These are phyloP conservation scores for Gerosis bhagava DNA, from an alignment of 2,888 invertebrate genomes.

Conservation along the genomic window DNA sequence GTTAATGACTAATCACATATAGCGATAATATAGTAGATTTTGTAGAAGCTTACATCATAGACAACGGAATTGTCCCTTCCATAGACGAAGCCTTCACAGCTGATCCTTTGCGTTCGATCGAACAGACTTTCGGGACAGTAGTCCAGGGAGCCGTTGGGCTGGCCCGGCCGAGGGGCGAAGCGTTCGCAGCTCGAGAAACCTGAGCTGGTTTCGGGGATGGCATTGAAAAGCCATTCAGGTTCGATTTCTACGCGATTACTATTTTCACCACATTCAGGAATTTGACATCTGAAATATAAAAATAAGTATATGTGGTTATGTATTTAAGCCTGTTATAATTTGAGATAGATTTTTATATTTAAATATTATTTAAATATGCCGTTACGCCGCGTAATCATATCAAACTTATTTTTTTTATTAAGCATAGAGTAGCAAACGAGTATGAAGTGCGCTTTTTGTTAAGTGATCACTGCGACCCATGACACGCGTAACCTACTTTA, in stretches of 20 bases:
- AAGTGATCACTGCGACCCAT: no score
- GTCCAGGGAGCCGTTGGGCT: conserved; percentile 44
- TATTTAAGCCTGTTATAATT: no score
- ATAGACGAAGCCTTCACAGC: conserved; percentile 57
- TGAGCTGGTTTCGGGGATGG: conserved; percentile 55
- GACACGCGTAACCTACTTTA: no score
- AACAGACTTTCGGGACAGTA: conserved; percentile 55
- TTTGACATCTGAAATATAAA: conserved; percentile 59
- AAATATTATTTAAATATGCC: no score
- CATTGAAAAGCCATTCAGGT: conserved; percentile 67
- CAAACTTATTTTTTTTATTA: no score
- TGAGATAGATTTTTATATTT: no score
- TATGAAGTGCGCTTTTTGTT: no score
- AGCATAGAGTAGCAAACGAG: no score
- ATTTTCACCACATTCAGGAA: conserved; percentile 75
- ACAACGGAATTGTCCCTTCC: conserved; percentile 60
- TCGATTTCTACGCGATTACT: conserved; percentile 48
- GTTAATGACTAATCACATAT: no score
- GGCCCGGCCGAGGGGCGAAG: conserved; percentile 43
- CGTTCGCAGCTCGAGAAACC: conserved; percentile 71
- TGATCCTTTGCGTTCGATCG: conserved; percentile 32
- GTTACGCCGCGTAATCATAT: no score
- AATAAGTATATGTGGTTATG: no score
- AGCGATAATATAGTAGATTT: no score
- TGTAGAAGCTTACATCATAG: conserved; percentile 66